A percentile compares a stretch with the other conserved stretches of the same genome.
Conservation (phyloP, 2,797 vertebrate species). For the Chelmon rostratus region DNA sequence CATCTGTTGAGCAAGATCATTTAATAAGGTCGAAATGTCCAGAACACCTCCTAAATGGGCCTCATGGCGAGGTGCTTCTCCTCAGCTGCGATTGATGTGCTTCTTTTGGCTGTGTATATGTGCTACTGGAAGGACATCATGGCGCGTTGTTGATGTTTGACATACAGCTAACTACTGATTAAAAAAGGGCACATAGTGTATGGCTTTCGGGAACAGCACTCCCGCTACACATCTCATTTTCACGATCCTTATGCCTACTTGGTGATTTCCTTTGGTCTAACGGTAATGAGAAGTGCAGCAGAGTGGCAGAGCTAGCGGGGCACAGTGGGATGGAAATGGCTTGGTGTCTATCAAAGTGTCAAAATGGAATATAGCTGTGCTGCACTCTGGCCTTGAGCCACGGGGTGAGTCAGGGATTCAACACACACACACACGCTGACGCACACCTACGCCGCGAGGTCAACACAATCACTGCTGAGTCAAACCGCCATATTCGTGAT, state of each 20-base stretch:
- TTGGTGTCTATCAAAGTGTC: constrained; percentile 76
- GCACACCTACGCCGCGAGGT: constrained; percentile 52
- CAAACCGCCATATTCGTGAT: constrained; percentile 43
- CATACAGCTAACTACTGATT: constrained; percentile 5
- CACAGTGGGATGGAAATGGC: constrained; percentile 71
- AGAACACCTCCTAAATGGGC: not conserved
- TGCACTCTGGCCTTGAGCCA: constrained; percentile 71
- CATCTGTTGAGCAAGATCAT: not conserved
- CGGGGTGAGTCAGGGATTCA: constrained; percentile 58
- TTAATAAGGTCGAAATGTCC: constrained; percentile 1
- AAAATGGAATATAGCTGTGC: constrained; percentile 68
- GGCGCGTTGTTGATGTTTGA: not conserved
- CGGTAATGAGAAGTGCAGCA: constrained; percentile 67
- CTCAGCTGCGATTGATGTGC: not conserved
- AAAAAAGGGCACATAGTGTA: not conserved
- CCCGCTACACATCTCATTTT: constrained; percentile 25
- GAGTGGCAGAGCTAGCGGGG: constrained; percentile 61
- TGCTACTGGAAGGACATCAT: not conserved
- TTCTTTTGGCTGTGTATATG: not conserved
- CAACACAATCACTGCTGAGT: constrained; percentile 63
- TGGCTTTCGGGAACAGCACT: constrained; percentile 22
- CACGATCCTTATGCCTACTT: constrained; percentile 35
- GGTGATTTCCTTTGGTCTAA: constrained; percentile 58
- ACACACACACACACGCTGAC: constrained; percentile 27
- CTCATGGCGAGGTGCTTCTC: not conserved